These are phyloP conservation scores for Calycopis cecrops DNA, from an alignment of 1,140 invertebrate genomes.

Conservation along the genomic window DNA sequence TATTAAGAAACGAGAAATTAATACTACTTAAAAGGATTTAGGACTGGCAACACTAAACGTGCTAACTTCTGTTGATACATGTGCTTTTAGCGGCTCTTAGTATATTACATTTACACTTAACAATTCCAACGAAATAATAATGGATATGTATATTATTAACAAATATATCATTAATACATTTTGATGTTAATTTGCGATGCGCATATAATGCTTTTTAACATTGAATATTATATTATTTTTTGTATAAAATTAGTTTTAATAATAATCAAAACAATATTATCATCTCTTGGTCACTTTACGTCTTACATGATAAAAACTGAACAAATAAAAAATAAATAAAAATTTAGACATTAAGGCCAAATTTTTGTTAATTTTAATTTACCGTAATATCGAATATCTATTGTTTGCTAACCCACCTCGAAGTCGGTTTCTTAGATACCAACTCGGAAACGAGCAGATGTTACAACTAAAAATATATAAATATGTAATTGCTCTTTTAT, in stretches of 20 bases:
- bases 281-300: conserved; percentile 6
- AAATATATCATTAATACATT: conserved; percentile 12
- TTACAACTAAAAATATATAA: conserved; percentile 53
- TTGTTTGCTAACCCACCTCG: not conserved
- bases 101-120: not conserved
- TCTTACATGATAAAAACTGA: no score
- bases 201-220: conserved; percentile 5
- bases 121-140: conserved; percentile 10
- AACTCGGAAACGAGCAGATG: conserved; percentile 14
- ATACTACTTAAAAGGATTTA: no score
- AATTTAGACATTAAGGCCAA: no score
- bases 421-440: not conserved
- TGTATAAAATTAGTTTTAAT: conserved; percentile 2
- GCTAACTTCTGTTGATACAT: no score
- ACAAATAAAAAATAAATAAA: no score
- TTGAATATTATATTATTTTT: conserved; percentile 7
- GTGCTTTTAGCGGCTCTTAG: no score
- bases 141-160: conserved; percentile 13
- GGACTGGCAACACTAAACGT: no score
- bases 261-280: conserved; percentile 8
- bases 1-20: no score
- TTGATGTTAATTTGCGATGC: conserved; percentile 1
- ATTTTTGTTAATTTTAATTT: no score
- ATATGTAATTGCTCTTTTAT: conserved; percentile 50
- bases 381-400: not conserved